Base-by-base conservation (phyloP, 2,797 vertebrate species). In the Ctenopoma kingsleyae region DNA sequence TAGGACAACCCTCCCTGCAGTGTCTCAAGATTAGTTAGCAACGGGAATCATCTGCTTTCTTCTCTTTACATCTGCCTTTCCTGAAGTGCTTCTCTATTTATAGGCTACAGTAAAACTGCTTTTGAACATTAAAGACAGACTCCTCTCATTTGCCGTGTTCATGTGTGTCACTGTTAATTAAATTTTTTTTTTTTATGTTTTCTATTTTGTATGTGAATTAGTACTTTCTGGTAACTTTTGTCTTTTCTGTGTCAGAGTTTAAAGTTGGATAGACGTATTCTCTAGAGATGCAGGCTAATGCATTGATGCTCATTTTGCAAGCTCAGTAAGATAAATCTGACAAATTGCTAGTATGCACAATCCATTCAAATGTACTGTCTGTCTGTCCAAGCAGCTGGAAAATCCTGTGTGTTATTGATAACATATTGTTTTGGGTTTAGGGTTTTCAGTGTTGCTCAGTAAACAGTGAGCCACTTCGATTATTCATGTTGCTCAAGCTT, bases 401-500 rank as follows among this genome's bases (percentile, higher is more conserved):
- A 79, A 64, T 30, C 19, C 71, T 2, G 3, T 1, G 48, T 67
- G 30, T 87, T 85, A 89, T 91, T 89, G 84, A 89, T 90, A 85
- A 81, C 84, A 86, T 69, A 85, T 87, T 89, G 80, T 82, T 70
- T 60, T 78, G 77, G 68, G 70, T 77, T 80, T 67, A 43, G 68
- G 79, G 80, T 80, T 70, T 74, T 78, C 48, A 13, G 67, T 80
- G 80, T 80, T 81, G 80, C 57, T 74, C 69, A 50, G 76, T 84
- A 83, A 88, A 90, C 85, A 87, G 63, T 36, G 59, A 62, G 47
- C 80, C 67, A 46, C 62, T 71, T 86, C 74, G 86, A 82, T 83
- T 86, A 85, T 84, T 84, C 63, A 66, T 86, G 71, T 85, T 84
- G 83, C 84, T 88, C 75, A 71, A 86, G 72, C 68, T 78, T 90